Evolutionary conservation across 2,888 invertebrate genomes (phyloP), one percentile per base, ranked within the genome.

Genomic region (Apodemia zela): DNA sequence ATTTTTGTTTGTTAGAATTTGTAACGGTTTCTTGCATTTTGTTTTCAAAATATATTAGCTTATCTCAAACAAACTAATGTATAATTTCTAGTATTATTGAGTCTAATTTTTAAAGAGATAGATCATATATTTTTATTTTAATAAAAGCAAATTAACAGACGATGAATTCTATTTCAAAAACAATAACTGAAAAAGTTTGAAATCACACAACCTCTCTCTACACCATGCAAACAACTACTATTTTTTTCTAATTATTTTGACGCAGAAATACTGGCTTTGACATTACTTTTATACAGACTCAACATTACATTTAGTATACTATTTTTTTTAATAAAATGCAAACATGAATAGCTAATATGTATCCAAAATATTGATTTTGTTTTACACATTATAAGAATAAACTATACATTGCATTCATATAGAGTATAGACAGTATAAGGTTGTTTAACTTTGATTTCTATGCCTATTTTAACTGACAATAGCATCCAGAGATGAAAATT

Each of bases 11-110:
- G 73, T 76, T 84, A 70, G 82, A 75, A 74, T 82, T 89, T 72
- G 82, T 88, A 89, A 90, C 89, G 89, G 90, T 89, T 87, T 89
- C 90, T 84, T 89, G 87, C 90, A 90, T 90, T 79, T 71, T 75
- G 66, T 65, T 57, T 64, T 61, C 65, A 64, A 25, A 67, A 67
- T 63, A 61, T 63, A 67, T 61, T 11, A 6, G 29, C 18, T 45
- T 13, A 59, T 18, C 42, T 33, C 15, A 3, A 63, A 58, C 17
- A 2, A 45, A 58, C 59, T 35, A 29, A 59, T 59, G 21, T 11
- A 18, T 13, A 29, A 45, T 57, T 35, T 25, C 45, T 17, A 62
- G 33, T 18, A 29, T 59, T 47, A 35, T 42, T 49, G 47, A 17
- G 17, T 47, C 8, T 59, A 59, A 45, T 42, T 11, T 29, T 47